phyloP scores from a whole-genome alignment of 2,797 vertebrate genomes.

The Gymnopithys bicolor region DNA sequence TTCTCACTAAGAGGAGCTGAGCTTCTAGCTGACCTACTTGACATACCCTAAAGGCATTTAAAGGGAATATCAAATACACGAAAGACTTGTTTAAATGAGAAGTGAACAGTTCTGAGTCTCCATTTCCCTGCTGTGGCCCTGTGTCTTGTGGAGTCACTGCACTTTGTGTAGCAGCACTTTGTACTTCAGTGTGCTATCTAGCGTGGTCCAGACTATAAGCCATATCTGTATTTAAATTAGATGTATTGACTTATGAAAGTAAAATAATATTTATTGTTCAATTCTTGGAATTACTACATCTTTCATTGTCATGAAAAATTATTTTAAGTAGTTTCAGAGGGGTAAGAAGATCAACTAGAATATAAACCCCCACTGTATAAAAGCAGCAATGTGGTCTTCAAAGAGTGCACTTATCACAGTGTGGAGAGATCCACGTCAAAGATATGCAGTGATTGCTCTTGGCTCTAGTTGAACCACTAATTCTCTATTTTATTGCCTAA shows the following conservation, averaged over 20 bases:
- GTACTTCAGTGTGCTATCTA: neutral
- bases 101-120: conserved; percentile 4
- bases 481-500: conserved; percentile 63
- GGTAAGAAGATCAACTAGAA: neutral
- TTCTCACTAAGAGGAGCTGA: conserved; percentile 37
- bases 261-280: neutral
- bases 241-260: neutral
- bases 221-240: conserved; percentile 16
- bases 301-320: neutral
- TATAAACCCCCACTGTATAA: neutral
- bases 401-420: conserved; percentile 12
- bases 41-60: conserved; percentile 45
- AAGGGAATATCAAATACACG: conserved; percentile 27
- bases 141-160: conserved; percentile 11
- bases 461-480: conserved; percentile 28
- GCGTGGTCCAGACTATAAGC: neutral
- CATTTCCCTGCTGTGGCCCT: conserved; percentile 29
- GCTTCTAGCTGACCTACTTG: conserved; percentile 50
- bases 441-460: conserved; percentile 50
- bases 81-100: conserved; percentile 37
- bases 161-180: conserved; percentile 17
- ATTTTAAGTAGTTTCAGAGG: conserved; percentile 30
- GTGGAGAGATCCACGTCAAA: conserved; percentile 31
- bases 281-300: neutral
- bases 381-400: neutral